phyloP scores from a whole-genome alignment of 2,113 vertebrate genomes.

The Scortum barcoo region DNA sequence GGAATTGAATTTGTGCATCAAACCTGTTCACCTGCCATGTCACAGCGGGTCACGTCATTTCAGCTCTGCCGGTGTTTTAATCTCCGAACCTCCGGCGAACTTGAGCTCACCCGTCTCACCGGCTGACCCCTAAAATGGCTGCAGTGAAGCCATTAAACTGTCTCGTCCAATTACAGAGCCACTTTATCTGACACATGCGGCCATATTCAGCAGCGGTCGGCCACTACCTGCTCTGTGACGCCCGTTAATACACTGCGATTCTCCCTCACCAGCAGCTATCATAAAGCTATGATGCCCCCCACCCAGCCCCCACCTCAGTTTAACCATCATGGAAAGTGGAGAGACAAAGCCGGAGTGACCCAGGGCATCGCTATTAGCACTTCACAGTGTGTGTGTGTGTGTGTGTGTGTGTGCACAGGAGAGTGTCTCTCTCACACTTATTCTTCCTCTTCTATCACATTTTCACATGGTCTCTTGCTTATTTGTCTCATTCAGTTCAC shows the following conservation, averaged over 20 bases:
- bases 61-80: slow-evolving; percentile 55
- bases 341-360: too few relatives aligned
- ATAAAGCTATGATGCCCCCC: slow-evolving; percentile 44
- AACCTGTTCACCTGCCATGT: slow-evolving; percentile 51
- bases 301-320: too few relatives aligned
- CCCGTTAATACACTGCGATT: slow-evolving; percentile 35
- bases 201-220: slow-evolving; percentile 37
- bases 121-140: slow-evolving; percentile 55
- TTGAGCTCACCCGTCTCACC: slow-evolving; percentile 21
- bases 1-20: slow-evolving; percentile 68
- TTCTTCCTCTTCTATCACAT: background rate
- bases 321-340: too few relatives aligned
- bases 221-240: slow-evolving; percentile 17
- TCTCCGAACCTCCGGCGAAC: slow-evolving; percentile 42
- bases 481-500: slow-evolving; percentile 21
- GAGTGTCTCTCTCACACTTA: too few relatives aligned
- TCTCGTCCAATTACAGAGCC: slow-evolving; percentile 67
- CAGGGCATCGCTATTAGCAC: too few relatives aligned
- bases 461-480: slow-evolving; percentile 1
- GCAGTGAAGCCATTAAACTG: slow-evolving; percentile 67
- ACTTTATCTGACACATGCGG: slow-evolving; percentile 55
- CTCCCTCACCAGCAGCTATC: slow-evolving; percentile 41
- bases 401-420: background rate
- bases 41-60: slow-evolving; percentile 49
- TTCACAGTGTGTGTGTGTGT: too few relatives aligned